Percentiles rank a stretch among this genome's conserved stretches.
These are phyloP conservation scores for Ceratoteleas bidentatus DNA, from an alignment of 1,140 invertebrate genomes.

Conservation along the genomic window DNA sequence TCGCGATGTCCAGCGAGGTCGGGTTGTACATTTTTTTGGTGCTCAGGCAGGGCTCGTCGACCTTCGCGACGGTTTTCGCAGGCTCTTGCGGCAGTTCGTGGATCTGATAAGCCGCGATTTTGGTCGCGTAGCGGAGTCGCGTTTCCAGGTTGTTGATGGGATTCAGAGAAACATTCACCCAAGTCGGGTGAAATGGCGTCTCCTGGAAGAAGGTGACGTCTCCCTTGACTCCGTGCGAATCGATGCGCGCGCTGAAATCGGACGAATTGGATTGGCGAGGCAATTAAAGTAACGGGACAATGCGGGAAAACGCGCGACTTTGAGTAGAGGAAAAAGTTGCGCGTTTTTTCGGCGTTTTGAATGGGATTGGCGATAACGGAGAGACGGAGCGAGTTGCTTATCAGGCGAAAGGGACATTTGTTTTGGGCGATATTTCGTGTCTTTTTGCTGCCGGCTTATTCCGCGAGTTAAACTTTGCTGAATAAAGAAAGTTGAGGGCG, in stretches of 20 bases:
- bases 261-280: background rate
- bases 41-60: conserved; percentile 83
- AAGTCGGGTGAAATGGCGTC: conserved; percentile 92
- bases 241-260: conserved; percentile 86
- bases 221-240: conserved; percentile 90
- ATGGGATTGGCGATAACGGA: no score
- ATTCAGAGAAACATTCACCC: conserved; percentile 87
- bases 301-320: no score
- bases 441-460: no score
- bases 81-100: conserved; percentile 86
- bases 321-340: no score
- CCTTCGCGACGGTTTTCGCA: conserved; percentile 77
- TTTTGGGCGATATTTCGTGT: no score
- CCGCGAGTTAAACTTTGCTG: no score
- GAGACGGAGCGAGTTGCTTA: no score
- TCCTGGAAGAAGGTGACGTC: conserved; percentile 90
- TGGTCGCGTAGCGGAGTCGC: conserved; percentile 83
- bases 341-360: no score
- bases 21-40: conserved; percentile 88
- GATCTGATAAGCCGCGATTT: conserved; percentile 85
- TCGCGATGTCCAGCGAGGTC: conserved; percentile 81
- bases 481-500: no score
- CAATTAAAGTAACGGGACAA: no score
- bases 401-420: no score
- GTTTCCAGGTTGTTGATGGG: conserved; percentile 85